phyloP scores from a whole-genome alignment of 2,113 vertebrate genomes.

The Lycaon pictus region DNA sequence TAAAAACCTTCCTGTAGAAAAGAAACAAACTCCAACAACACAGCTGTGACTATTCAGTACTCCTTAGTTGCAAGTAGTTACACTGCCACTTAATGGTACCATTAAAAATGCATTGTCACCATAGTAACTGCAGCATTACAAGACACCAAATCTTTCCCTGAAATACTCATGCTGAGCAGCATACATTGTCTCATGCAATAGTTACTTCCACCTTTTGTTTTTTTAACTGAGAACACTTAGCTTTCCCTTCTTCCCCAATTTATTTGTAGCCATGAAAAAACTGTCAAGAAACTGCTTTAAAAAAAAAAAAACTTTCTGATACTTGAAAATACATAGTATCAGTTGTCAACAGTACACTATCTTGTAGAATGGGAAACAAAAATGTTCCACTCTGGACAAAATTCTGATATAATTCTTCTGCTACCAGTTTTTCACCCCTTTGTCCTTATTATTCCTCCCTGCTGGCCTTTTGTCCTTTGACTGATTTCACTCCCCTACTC shows the following conservation, averaged over 20 bases:
- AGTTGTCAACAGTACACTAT: not conserved
- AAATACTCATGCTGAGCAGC: slow-evolving; percentile 34
- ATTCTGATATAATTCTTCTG: not conserved
- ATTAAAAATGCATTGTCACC: slow-evolving; percentile 88
- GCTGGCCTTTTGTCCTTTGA: not conserved
- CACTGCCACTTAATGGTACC: slow-evolving; percentile 81
- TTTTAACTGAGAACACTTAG: not conserved
- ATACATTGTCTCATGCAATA: slow-evolving; percentile 43
- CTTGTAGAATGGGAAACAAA: not conserved
- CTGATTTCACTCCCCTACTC: not conserved
- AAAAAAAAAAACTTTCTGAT: not conserved
- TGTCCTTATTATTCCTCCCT: not conserved
- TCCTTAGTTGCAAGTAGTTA: slow-evolving; percentile 81
- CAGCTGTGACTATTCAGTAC: slow-evolving; percentile 76
- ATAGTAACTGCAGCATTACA: slow-evolving; percentile 83
- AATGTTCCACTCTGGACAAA: not conserved
- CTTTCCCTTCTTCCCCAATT: not conserved
- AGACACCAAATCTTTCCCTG: slow-evolving; percentile 70
- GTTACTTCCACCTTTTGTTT: slow-evolving; percentile 13
- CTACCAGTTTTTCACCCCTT: not conserved
- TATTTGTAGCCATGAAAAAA: slow-evolving; percentile 45
- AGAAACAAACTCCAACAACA: slow-evolving; percentile 67
- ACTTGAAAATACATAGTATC: not conserved
- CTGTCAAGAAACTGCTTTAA: slow-evolving; percentile 13
- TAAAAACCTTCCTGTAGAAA: slow-evolving; percentile 64